phyloP scores from a whole-genome alignment of 2,797 vertebrate genomes.

The Apodemus agrarius region DNA sequence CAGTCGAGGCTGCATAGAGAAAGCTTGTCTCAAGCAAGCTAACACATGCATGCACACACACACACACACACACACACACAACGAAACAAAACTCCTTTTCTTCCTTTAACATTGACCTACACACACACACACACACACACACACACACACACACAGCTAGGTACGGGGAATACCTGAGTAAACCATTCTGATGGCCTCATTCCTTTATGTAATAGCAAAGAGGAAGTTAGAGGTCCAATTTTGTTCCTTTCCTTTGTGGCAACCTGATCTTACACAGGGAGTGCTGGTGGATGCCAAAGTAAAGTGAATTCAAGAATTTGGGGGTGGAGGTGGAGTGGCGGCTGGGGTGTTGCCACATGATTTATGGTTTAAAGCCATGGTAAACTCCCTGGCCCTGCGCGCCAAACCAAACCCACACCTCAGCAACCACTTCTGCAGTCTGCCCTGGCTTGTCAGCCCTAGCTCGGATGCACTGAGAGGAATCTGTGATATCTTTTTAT shows the following conservation, averaged over 20 bases:
- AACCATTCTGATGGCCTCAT: background rate
- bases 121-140: background rate
- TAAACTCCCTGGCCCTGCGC: background rate
- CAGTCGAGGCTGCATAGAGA: background rate
- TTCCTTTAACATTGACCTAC: background rate
- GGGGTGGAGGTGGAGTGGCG: background rate
- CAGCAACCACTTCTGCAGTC: background rate
- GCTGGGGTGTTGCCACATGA: background rate
- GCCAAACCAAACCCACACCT: background rate
- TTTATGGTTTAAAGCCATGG: background rate
- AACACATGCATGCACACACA: background rate
- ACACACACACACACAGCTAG: background rate
- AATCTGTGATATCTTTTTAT: background rate
- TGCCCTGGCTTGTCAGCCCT: background rate
- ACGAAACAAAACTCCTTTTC: background rate
- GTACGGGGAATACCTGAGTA: background rate
- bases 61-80: background rate
- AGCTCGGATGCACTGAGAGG: background rate
- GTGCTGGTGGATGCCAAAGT: background rate
- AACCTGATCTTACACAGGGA: background rate
- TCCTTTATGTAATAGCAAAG: background rate
- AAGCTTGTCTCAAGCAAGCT: background rate
- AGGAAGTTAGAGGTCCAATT: background rate
- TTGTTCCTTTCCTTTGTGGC: background rate
- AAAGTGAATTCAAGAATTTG: conserved; percentile 10